Percentiles rank a stretch among this genome's conserved stretches.
phyloP scores from a whole-genome alignment of 2,113 vertebrate genomes.

The Caranx melampygus region DNA sequence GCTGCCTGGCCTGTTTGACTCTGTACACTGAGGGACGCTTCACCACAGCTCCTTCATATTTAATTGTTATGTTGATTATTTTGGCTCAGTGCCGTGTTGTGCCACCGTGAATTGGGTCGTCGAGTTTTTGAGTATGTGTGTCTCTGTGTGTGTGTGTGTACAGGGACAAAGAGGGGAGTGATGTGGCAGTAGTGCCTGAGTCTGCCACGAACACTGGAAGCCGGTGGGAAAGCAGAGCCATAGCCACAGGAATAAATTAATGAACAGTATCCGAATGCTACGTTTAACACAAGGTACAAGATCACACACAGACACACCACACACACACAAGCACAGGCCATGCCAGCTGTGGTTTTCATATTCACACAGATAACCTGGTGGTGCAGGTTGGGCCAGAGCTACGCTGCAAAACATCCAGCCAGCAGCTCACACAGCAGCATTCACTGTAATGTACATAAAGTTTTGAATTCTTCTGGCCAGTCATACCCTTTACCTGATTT shows the following conservation, averaged over 20 bases:
- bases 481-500: background rate
- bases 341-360: constrained; percentile 73
- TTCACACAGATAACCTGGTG: constrained; percentile 69
- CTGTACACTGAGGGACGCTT: constrained; percentile 55
- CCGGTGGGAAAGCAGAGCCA: constrained; percentile 72
- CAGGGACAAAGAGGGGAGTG: constrained; percentile 28
- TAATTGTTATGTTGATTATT: constrained; percentile 81
- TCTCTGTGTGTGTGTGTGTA: constrained; percentile 30
- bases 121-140: constrained; percentile 52
- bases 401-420: constrained; percentile 38
- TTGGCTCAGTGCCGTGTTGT: constrained; percentile 76
- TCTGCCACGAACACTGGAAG: constrained; percentile 73
- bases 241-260: constrained; percentile 81
- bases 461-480: background rate
- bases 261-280: constrained; percentile 72
- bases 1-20: constrained; percentile 59
- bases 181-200: constrained; percentile 53
- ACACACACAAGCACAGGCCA: constrained; percentile 17
- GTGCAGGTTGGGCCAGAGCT: constrained; percentile 30
- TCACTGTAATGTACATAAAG: background rate
- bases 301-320: constrained; percentile 4
- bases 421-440: background rate
- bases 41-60: constrained; percentile 78
- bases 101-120: constrained; percentile 72
- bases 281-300: constrained; percentile 70